phyloP scores from a whole-genome alignment of 2,113 vertebrate species.

The Cavia porcellus region DNA sequence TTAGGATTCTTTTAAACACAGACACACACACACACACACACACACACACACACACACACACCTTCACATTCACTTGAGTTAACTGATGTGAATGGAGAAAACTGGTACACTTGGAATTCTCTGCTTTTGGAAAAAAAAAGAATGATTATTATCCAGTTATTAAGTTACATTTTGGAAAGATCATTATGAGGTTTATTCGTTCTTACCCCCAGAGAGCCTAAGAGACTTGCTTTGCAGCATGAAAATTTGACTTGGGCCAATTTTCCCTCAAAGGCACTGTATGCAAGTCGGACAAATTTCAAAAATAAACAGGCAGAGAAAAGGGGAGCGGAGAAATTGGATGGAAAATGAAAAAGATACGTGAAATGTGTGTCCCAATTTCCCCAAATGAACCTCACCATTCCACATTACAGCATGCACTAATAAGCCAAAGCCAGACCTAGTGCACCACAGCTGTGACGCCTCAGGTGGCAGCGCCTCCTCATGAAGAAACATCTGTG shows the following conservation, averaged over 20 bases:
- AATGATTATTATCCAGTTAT: neutral
- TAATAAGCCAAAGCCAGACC: neutral
- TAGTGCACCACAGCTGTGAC: neutral
- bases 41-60: neutral
- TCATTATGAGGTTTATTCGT: neutral
- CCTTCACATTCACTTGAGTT: neutral
- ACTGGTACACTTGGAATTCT: neutral
- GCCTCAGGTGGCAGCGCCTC: neutral
- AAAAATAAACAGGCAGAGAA: neutral
- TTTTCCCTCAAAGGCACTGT: neutral
- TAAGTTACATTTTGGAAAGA: constrained; percentile 43
- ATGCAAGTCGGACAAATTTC: neutral
- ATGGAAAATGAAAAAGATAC: neutral
- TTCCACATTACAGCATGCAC: neutral
- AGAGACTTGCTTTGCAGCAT: neutral
- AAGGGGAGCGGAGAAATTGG: neutral
- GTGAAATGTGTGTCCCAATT: neutral
- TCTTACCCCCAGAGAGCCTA: neutral
- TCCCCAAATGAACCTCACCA: neutral
- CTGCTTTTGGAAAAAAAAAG: constrained; percentile 12
- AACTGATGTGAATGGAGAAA: neutral
- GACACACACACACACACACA: neutral
- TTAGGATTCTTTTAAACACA: neutral
- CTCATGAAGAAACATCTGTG: neutral
- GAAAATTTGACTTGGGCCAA: neutral